These are phyloP conservation scores for Anolis sagrei DNA, from an alignment of 2,113 vertebrate species.

Conservation along the genomic window DNA sequence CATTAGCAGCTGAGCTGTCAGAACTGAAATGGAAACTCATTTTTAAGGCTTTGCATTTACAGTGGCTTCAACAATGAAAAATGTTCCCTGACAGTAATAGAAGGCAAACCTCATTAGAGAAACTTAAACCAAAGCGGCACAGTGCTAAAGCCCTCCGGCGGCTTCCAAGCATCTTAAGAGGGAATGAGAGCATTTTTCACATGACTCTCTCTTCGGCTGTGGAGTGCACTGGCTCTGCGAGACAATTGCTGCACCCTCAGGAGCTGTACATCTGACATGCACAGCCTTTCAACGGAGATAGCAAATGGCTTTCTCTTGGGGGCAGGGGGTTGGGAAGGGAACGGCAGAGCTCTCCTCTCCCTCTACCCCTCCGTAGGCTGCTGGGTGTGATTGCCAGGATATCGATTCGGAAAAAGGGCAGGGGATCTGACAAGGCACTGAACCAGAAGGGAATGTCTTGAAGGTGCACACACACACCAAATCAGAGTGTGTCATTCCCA, in stretches of 20 bases:
- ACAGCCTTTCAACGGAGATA: constrained; percentile 47
- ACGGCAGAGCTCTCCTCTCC: neutral
- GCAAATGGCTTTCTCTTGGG: constrained; percentile 61
- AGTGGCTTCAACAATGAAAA: constrained; percentile 79
- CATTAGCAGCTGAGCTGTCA: constrained; percentile 78
- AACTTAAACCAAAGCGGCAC: constrained; percentile 78
- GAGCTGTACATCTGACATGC: constrained; percentile 61
- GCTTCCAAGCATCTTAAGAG: constrained; percentile 75
- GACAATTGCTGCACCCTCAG: constrained; percentile 65
- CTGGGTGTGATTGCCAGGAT: constrained; percentile 16
- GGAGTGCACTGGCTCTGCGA: constrained; percentile 63
- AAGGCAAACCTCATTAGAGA: constrained; percentile 81
- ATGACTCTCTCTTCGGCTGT: constrained; percentile 65
- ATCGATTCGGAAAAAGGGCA: neutral
- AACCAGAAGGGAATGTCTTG: neutral
- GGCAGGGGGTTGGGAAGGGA: neutral
- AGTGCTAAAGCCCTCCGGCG: constrained; percentile 76
- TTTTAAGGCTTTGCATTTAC: constrained; percentile 78
- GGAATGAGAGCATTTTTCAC: constrained; percentile 75
- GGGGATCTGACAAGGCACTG: neutral
- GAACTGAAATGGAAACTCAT: constrained; percentile 77
- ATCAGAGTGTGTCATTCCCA: neutral
- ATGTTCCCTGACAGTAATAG: constrained; percentile 80
- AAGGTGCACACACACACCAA: neutral
- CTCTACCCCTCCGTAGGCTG: neutral